Conservation (phyloP, 1,140 invertebrate genomes). For the Apolygus lucorum region DNA sequence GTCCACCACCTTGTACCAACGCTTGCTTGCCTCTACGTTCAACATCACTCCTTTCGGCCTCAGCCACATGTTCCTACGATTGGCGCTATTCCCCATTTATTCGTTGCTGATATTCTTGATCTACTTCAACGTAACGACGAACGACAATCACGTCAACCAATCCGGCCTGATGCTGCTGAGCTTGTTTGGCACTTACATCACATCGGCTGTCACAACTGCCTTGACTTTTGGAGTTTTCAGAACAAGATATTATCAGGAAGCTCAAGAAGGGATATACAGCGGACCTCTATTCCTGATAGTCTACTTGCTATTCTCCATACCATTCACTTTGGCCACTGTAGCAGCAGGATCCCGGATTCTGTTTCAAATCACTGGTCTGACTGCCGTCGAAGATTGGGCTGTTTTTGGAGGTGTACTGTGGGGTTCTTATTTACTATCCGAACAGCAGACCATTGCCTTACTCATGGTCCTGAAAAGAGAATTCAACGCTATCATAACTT, state of each 20-base stretch:
- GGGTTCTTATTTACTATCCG: slow-evolving; percentile 70
- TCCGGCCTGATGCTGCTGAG: slow-evolving; percentile 75
- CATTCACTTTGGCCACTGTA: slow-evolving; percentile 64
- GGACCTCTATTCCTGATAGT: slow-evolving; percentile 73
- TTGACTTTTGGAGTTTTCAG: slow-evolving; percentile 68
- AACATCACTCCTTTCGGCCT: slow-evolving; percentile 63
- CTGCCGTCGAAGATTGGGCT: slow-evolving; percentile 29
- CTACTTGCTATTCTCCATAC: slow-evolving; percentile 67
- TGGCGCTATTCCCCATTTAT: slow-evolving; percentile 66
- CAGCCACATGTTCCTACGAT: slow-evolving; percentile 58
- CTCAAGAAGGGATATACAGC: slow-evolving; percentile 74
- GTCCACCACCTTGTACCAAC: slow-evolving; percentile 61
- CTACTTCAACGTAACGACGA: slow-evolving; percentile 52
- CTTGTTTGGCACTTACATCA: slow-evolving; percentile 64
- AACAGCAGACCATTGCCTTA: slow-evolving; percentile 73
- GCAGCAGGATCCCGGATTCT: slow-evolving; percentile 56
- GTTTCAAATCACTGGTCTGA: slow-evolving; percentile 34
- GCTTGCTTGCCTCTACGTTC: slow-evolving; percentile 64
- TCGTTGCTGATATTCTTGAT: slow-evolving; percentile 71
- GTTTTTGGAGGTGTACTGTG: slow-evolving; percentile 50
- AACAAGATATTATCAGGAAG: slow-evolving; percentile 83
- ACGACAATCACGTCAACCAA: slow-evolving; percentile 36
- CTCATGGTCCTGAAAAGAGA: slow-evolving; percentile 71
- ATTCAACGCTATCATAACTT: slow-evolving; percentile 62
- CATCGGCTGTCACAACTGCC: slow-evolving; percentile 69